Evolutionary conservation across 2,797 vertebrate genomes (phyloP).

Genomic region (Acridotheres tristis): DNA sequence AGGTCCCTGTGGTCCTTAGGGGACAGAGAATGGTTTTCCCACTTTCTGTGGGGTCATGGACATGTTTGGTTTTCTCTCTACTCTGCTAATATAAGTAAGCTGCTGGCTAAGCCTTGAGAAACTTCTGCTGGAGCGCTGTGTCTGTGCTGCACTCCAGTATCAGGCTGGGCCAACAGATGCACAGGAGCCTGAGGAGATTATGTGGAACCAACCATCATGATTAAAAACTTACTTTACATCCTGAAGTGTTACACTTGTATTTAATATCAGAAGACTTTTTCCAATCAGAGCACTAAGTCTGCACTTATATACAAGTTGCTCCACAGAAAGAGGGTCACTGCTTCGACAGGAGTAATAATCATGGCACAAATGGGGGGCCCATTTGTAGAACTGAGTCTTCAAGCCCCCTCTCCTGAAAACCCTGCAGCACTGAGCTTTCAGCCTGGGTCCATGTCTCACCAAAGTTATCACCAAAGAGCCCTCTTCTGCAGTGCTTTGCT

Average conservation of each 20-base stretch:
- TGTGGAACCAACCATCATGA: neutral
- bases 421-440: neutral
- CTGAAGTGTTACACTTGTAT: neutral
- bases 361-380: neutral
- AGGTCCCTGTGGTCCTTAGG: neutral
- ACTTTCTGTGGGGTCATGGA: neutral
- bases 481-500: neutral
- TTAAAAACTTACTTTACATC: neutral
- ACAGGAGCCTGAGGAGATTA: neutral
- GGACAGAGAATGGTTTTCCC: neutral
- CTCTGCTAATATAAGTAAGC: neutral
- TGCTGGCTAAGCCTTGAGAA: neutral
- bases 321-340: neutral
- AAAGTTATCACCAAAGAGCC: neutral
- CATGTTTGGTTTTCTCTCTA: neutral
- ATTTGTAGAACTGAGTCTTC: neutral
- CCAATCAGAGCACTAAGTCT: neutral
- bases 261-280: neutral
- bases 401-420: neutral
- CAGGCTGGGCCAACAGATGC: neutral
- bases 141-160: neutral
- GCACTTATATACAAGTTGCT: neutral
- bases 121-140: fast-evolving
- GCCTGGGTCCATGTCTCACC: neutral
- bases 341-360: neutral